A percentile compares a stretch with the other conserved stretches of the same genome.
phyloP scores from a whole-genome alignment of 1,140 invertebrate genomes.

The Eciton burchellii region DNA sequence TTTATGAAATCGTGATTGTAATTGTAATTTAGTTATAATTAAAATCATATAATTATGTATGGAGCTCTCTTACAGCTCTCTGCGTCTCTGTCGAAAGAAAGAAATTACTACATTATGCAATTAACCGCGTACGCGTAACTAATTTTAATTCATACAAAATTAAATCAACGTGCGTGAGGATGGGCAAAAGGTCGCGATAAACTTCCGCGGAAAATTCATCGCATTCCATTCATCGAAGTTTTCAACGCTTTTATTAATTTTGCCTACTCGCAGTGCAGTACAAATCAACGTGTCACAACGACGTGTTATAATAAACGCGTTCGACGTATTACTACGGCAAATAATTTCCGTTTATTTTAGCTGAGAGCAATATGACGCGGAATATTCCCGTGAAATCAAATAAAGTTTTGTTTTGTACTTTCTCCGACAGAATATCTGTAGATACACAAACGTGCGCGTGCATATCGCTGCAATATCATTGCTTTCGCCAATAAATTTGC shows the following conservation, averaged over 20 bases:
- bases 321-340: slow-evolving; percentile 14
- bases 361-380: slow-evolving; percentile 1
- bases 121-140: slow-evolving; percentile 14
- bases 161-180: slow-evolving; percentile 17
- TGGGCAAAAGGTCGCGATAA: slow-evolving; percentile 4
- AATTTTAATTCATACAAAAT: slow-evolving; percentile 38
- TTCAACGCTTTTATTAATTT: slow-evolving; percentile 28
- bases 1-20: slow-evolving; percentile 3
- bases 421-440: slow-evolving; percentile 24
- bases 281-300: slow-evolving; percentile 16
- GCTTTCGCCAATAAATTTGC: background rate
- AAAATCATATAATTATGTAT: no score
- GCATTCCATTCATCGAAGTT: slow-evolving; percentile 9
- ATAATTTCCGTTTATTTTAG: slow-evolving; percentile 39
- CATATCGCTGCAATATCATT: background rate
- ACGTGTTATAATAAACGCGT: slow-evolving; percentile 10
- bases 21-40: no score
- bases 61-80: background rate
- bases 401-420: background rate
- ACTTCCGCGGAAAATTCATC: slow-evolving; percentile 23
- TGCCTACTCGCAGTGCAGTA: background rate
- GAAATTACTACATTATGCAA: slow-evolving; percentile 6
- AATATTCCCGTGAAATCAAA: slow-evolving; percentile 5
- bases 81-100: slow-evolving; percentile 1
- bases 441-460: no score